Evolutionary conservation across 2,797 vertebrate genomes (phyloP), one percentile per base, ranked within the genome.

Genomic region (Halcyon smyrnensis): DNA sequence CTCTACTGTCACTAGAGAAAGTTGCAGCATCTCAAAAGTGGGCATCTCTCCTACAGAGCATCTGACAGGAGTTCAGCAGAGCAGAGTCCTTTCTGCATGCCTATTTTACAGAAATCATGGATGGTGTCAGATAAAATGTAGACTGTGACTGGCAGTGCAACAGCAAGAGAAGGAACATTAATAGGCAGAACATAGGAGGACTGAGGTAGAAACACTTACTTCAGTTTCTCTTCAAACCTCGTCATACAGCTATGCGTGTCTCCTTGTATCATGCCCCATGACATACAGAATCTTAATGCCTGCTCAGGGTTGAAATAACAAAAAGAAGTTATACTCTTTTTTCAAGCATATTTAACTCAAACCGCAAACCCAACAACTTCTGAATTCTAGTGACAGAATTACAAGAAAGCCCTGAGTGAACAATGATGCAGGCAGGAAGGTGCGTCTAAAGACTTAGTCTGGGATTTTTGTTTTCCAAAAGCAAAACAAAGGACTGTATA

Each of bases 391-490:
- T 24, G 54, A 77, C 30, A 84, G 84, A 64, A 57, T 77, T 77
- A 82, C 82, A 91, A 93, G 84, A 78, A 95, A 77, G 75, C n/a
- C 65, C 57, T 28, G 19, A 67, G 41, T 90, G 93, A 93, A 56
- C 71, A 80, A 50, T 28, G 56, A 37, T 43, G 75, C 0, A 0
- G 68, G 68, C 90, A 94, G 70, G 56, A 91, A 89, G 83, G 78
- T 87, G 68, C 89, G 84, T 91, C 83, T 91, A 84, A 90, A 91
- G 83, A 67, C 67, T 60, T 86, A 16, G 54, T 60, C 83, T 80
- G 87, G 13, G 50, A 32, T 50, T 90, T 91, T 93, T 91, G 51
- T 80, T 87, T 89, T 93, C 76, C 56, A 77, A 76, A 91, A 90
- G 62, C 53, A 70, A 84, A 93, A 84, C 70, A 88, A 93, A 91